A percentile compares a stretch with the other conserved stretches of the same genome.
Evolutionary conservation across 2,797 vertebrate genomes (phyloP).

Genomic region (Streptopelia turtur): DNA sequence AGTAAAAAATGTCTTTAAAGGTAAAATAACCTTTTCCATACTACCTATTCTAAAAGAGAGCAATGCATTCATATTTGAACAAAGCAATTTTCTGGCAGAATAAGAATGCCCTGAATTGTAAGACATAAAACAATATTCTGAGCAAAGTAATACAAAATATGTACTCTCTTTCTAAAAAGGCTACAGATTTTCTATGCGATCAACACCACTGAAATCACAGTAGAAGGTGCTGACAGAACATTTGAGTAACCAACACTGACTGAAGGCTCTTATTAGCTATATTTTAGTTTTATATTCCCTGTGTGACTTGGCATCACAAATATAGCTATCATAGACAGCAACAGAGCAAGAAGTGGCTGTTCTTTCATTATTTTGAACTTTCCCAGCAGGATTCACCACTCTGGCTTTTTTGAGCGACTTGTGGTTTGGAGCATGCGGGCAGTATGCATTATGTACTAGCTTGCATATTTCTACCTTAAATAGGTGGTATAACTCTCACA

Average conservation of each 20-base stretch:
- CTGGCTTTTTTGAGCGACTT: slow-evolving; percentile 62
- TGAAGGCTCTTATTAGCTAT: slow-evolving; percentile 31
- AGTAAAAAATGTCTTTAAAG: background rate
- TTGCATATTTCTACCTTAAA: slow-evolving; percentile 69
- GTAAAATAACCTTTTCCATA: background rate
- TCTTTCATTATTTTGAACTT: slow-evolving; percentile 68
- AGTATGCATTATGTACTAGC: slow-evolving; percentile 63
- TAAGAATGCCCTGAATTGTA: background rate
- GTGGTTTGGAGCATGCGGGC: slow-evolving; percentile 69
- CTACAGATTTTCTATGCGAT: background rate
- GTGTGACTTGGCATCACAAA: slow-evolving; percentile 9
- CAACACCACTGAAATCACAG: background rate
- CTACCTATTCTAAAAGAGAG: background rate
- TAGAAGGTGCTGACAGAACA: background rate
- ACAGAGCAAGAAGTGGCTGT: slow-evolving; percentile 47
- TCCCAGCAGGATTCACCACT: slow-evolving; percentile 65
- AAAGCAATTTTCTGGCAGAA: background rate
- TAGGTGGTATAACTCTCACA: slow-evolving; percentile 55
- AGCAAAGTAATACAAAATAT: background rate
- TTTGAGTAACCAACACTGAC: background rate
- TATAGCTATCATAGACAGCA: slow-evolving; percentile 44
- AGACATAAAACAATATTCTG: background rate
- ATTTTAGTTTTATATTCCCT: slow-evolving; percentile 39
- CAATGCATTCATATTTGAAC: background rate
- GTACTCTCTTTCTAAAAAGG: background rate